Evolutionary conservation across 1,140 invertebrate genomes (phyloP).

Genomic region (Babylonia areolata): DNA sequence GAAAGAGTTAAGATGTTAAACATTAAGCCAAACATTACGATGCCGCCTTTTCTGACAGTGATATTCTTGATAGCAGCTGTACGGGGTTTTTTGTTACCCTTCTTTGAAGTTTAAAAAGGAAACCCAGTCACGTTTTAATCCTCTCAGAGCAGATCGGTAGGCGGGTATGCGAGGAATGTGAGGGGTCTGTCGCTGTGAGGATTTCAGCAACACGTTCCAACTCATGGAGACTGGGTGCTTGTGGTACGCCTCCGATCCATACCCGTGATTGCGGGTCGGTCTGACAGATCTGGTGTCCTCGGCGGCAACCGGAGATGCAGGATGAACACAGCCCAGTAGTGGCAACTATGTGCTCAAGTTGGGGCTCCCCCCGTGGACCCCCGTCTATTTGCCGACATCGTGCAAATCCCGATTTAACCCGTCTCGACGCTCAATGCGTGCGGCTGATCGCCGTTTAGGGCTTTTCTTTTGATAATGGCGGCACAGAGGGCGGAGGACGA

Average conservation of each 20-base stretch:
- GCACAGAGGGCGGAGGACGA: conserved; percentile 6
- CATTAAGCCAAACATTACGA: background rate
- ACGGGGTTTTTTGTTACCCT: background rate
- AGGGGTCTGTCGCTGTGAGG: background rate
- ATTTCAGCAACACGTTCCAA: background rate
- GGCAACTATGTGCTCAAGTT: background rate
- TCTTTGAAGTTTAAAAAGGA: conserved; percentile 17
- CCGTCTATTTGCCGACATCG: conserved; percentile 34
- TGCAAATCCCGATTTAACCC: conserved; percentile 36
- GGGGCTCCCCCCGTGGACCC: background rate
- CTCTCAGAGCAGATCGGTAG: background rate
- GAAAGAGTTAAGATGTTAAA: background rate
- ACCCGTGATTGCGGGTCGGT: background rate
- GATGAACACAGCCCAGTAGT: background rate
- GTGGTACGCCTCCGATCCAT: background rate
- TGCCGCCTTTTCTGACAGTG: background rate
- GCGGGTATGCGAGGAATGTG: background rate
- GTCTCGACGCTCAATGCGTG: conserved; percentile 36
- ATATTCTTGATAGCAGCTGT: too few species aligned
- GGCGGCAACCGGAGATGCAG: background rate
- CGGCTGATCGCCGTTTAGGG: conserved; percentile 30
- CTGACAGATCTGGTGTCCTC: background rate
- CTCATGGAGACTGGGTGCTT: background rate
- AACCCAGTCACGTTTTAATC: background rate
- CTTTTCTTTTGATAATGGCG: conserved; percentile 37